Evolutionary conservation across 2,888 invertebrate genomes (phyloP).

Genomic region (Leucophenga montana): DNA sequence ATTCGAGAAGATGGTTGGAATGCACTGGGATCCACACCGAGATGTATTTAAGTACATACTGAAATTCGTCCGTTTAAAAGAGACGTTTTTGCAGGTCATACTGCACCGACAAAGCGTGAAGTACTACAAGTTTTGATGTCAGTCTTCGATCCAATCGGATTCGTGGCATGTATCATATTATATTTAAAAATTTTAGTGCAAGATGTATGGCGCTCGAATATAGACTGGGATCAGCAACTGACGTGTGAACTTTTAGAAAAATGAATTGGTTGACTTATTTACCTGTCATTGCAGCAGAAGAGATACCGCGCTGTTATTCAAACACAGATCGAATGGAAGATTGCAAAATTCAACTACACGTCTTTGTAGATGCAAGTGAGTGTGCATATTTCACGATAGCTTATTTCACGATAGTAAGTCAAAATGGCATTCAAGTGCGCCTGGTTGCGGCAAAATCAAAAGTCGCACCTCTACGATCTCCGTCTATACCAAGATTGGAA

Average conservation of each 20-base stretch:
- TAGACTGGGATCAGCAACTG: not conserved
- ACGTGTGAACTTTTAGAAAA: not conserved
- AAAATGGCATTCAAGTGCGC: conserved; percentile 21
- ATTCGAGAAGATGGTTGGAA: conserved; percentile 25
- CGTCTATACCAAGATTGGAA: too few relatives aligned
- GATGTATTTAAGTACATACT: conserved; percentile 24
- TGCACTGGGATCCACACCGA: conserved; percentile 27
- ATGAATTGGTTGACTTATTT: not conserved
- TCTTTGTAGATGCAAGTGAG: conserved; percentile 42
- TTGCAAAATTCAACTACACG: conserved; percentile 29
- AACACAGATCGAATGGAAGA: conserved; percentile 4
- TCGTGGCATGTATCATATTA: conserved; percentile 23
- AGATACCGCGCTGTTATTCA: not conserved
- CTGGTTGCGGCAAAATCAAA: conserved; percentile 18
- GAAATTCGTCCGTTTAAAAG: conserved; percentile 24
- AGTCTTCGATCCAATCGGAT: conserved; percentile 28
- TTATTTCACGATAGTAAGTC: conserved; percentile 35
- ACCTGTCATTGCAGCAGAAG: not conserved
- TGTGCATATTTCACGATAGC: conserved; percentile 41
- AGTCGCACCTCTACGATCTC: too few relatives aligned
- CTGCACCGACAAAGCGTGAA: conserved; percentile 30
- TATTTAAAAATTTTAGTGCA: conserved; percentile 15
- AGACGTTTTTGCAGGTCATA: conserved; percentile 21
- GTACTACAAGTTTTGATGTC: conserved; percentile 33
- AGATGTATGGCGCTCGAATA: not conserved